Base-by-base conservation (phyloP, 2,888 invertebrate genomes). In the Odontocerum albicorne region DNA sequence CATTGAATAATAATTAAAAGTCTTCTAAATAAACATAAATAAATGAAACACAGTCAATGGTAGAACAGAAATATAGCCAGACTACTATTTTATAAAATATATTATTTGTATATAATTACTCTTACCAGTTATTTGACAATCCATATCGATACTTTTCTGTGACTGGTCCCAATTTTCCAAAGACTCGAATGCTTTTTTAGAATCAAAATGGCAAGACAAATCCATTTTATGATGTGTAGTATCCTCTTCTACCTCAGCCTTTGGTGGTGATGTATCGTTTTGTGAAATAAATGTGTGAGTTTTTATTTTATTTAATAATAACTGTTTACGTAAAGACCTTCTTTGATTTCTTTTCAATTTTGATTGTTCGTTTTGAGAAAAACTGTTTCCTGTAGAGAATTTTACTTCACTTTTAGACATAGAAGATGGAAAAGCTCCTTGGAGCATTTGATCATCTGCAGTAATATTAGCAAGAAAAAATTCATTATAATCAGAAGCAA, bases 81-180 rank as follows among this genome's bases (percentile, higher is more conserved):
- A n/a, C n/a, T n/a, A n/a, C n/a, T n/a, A n/a, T n/a, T n/a, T n/a
- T n/a, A n/a, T n/a, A n/a, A n/a, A n/a, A n/a, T n/a, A n/a, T n/a
- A n/a, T n/a, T n/a, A n/a, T n/a, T n/a, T n/a, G n/a, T n/a, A n/a
- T n/a, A n/a, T n/a, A n/a, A n/a, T n/a, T n/a, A n/a, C n/a, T n/a
- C n/a, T n/a, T 36, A 60, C 60, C 60, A 12, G 60, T 60, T 17
- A 60, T 51, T 7, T 60, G 60, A 21, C 57, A 55, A 55, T 60
- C 60, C 7, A 57, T 50, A n/a, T 16, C 31, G 1, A 32, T 31
- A 12, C 44, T 44, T n/a, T n/a, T n/a, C n/a, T n/a, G n/a, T n/a
- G n/a, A n/a, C n/a, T n/a, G n/a, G 12, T 44, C 44, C 2, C 4
- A 21, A 43, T 44, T 44, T n/a, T 44, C 33, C 12, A 22, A 17